Evolutionary conservation across 2,888 invertebrate genomes (phyloP), one percentile per base, ranked within the genome.

Genomic region (Palloptera scutellata): DNA sequence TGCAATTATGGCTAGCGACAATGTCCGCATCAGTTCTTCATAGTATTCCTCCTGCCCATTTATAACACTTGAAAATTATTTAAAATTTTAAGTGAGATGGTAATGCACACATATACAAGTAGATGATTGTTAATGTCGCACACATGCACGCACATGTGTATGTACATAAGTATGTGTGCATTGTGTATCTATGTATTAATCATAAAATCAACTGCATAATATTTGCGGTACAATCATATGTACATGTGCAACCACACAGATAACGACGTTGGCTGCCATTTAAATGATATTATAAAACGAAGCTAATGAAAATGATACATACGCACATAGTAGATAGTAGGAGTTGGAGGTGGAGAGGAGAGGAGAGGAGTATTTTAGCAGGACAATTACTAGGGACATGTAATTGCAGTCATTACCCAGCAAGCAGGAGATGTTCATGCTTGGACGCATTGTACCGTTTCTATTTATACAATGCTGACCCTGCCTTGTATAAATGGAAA

Each of bases 301-400:
- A 64, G 64, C 64, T 64, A 64, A 64, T 64, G 64, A 57, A 64
- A 64, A 57, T 64, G 57, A 51, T 19, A 64, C 64, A 64, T 30
- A 57, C 43, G 11, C 45, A 40, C 62, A 11, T 55, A 53, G 17
- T 0, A 40, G 9, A 15, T 1, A 11, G 13, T 13, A 11, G 15
- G 41, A 9, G 5, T n/a, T 3, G 1, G 52, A 3, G 48, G 17
- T 10, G 41, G n/a, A 20, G 1, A n/a, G 13, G n/a, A 41, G 41
- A 15, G 41, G 17, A 40, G 55, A 55, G 55, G 45, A 63, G 30
- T 20, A 1, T 11, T 19, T 12, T 11, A 48, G 48, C 55, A 57
- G 45, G 57, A 63, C 55, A 30, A 48, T 63, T 54, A 57, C 57
- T 63, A 55, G 55, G 12, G 10, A n/a, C n/a, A 55, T 54, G 43